phyloP scores from a whole-genome alignment of 2,113 vertebrate genomes.

The Formicarius rufipectus region DNA sequence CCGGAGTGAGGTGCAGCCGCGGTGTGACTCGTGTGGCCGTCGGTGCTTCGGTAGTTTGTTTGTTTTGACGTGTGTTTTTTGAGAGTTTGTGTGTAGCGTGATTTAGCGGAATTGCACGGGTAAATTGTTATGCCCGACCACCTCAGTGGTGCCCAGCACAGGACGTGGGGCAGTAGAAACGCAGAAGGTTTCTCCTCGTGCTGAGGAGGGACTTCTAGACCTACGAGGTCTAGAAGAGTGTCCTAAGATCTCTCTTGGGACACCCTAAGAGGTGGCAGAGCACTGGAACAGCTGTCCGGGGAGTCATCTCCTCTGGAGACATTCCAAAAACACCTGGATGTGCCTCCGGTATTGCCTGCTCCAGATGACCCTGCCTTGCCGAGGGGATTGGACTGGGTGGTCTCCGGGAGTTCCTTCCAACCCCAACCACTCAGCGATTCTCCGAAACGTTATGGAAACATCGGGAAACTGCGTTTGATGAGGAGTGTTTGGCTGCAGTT shows the following conservation, averaged over 20 bases:
- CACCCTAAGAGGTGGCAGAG: background rate
- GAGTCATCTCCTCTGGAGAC: background rate
- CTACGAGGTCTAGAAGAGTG: too few relatives aligned
- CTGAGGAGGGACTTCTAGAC: background rate
- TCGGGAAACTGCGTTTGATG: background rate
- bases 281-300: background rate
- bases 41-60: rapidly evolving
- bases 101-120: rapidly evolving
- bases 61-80: too few relatives aligned
- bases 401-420: background rate
- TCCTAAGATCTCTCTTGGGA: too few relatives aligned
- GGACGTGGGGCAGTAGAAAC: background rate
- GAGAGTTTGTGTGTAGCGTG: rapidly evolving
- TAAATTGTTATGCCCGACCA: background rate
- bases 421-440: background rate
- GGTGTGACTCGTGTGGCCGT: background rate
- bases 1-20: background rate
- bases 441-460: background rate
- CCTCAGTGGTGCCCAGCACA: background rate
- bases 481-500: background rate
- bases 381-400: rapidly evolving
- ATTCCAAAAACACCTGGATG: background rate
- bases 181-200: background rate
- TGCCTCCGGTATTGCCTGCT: background rate
- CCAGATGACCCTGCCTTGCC: background rate